A percentile compares a stretch with the other conserved stretches of the same genome.
Conservation (phyloP, 2,797 vertebrate species). For the Poecilia wingei region DNA sequence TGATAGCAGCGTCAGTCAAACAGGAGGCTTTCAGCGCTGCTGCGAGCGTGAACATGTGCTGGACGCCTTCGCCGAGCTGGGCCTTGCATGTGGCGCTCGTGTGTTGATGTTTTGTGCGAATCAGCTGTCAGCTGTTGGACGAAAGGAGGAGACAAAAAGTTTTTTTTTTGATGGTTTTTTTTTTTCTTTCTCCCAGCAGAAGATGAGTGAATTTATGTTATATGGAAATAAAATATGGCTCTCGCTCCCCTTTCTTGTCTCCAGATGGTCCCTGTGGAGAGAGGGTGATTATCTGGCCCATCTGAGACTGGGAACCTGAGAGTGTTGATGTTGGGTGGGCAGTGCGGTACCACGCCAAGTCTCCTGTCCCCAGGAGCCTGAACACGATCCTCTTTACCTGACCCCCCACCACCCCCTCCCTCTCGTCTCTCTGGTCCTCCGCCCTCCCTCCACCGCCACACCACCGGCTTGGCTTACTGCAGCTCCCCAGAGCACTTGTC, state of each 20-base stretch:
- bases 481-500: conserved; percentile 53
- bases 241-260: conserved; percentile 63
- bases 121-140: conserved; percentile 21
- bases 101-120: conserved; percentile 32
- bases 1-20: conserved; percentile 74
- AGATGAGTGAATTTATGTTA: conserved; percentile 70
- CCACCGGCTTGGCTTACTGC: conserved; percentile 79
- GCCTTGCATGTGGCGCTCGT: conserved; percentile 29
- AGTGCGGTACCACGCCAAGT: conserved; percentile 81
- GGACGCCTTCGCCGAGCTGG: conserved; percentile 22
- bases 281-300: conserved; percentile 84
- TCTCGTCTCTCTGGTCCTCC: conserved; percentile 27
- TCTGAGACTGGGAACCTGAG: conserved; percentile 84
- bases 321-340: conserved; percentile 86
- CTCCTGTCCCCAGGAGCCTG: conserved; percentile 84
- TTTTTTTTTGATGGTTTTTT: not conserved
- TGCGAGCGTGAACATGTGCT: conserved; percentile 55
- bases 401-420: conserved; percentile 75
- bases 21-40: conserved; percentile 53
- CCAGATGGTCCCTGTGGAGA: conserved; percentile 85
- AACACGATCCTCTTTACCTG: conserved; percentile 82
- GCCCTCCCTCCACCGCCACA: conserved; percentile 66
- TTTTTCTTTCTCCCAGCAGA: conserved; percentile 17
- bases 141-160: too few relatives aligned
- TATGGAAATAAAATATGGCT: conserved; percentile 74